A percentile compares a stretch with the other conserved stretches of the same genome.
These are phyloP conservation scores for Gymnoscelis rufifasciata DNA, from an alignment of 2,888 invertebrate species.

Conservation along the genomic window DNA sequence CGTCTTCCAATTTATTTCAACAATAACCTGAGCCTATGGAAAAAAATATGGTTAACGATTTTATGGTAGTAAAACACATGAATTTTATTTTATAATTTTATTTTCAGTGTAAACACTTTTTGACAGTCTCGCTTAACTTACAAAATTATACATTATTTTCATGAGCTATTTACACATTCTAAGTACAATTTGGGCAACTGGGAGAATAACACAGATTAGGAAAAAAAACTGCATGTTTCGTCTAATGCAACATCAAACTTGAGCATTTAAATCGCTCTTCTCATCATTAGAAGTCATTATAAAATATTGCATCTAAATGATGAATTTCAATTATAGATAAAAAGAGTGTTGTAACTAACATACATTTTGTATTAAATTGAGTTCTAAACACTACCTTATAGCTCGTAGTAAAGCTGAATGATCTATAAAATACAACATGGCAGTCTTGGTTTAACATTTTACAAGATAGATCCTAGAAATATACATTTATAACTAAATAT, in stretches of 20 bases:
- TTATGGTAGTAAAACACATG: constrained; percentile 30
- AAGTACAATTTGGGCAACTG: constrained; percentile 25
- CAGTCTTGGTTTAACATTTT: constrained; percentile 72
- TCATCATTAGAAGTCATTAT: too few species aligned
- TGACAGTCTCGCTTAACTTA: constrained; percentile 25
- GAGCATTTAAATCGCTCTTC: too few species aligned
- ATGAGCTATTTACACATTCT: constrained; percentile 34
- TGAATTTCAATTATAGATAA: too few species aligned
- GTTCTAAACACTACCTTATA: constrained; percentile 57
- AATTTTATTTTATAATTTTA: constrained; percentile 40
- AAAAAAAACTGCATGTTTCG: too few species aligned
- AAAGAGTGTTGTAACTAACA: background rate
- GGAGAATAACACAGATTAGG: constrained; percentile 5
- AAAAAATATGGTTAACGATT: too few species aligned
- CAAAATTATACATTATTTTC: constrained; percentile 22
- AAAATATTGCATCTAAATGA: too few species aligned
- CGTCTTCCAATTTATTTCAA: too few species aligned
- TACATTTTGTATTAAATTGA: too few species aligned
- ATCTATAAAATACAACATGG: constrained; percentile 70
- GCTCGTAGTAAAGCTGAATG: constrained; percentile 74
- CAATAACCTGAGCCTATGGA: too few species aligned
- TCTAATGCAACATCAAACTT: too few species aligned
- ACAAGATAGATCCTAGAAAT: constrained; percentile 58
- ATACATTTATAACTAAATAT: constrained; percentile 57
- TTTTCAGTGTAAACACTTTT: constrained; percentile 33